Conservation (phyloP, 2,797 vertebrate species). For the Danio aesculapii region DNA sequence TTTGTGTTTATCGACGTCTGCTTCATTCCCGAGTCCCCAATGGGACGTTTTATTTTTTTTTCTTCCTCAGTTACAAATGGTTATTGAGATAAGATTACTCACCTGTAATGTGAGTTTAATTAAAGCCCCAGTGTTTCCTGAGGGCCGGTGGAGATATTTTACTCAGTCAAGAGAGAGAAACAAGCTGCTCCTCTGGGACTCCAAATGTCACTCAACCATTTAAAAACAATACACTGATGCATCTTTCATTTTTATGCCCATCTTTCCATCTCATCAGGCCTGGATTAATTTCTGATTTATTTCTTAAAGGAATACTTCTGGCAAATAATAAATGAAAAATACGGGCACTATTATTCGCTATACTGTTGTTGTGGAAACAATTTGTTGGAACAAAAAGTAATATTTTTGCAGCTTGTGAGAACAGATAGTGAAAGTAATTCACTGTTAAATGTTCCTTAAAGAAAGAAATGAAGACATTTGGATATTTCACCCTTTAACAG, state of each 20-base stretch:
- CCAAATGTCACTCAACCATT: conserved; percentile 35
- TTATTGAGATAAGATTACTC: conserved; percentile 48
- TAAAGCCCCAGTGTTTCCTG: conserved; percentile 44
- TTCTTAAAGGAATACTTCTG: conserved; percentile 8
- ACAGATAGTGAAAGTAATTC: background rate
- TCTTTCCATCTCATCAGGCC: conserved; percentile 9
- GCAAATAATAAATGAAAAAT: background rate
- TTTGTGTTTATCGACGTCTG: background rate
- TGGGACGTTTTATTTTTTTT: background rate
- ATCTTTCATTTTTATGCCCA: conserved; percentile 7
- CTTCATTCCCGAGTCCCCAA: background rate
- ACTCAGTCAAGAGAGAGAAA: conserved; percentile 15
- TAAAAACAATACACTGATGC: background rate
- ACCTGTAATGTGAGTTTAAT: conserved; percentile 53
- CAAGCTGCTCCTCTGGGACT: background rate
- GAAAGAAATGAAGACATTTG: too few species aligned
- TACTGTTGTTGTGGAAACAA: background rate
- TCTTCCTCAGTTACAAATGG: conserved; percentile 42
- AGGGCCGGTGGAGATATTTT: conserved; percentile 1
- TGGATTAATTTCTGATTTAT: background rate
- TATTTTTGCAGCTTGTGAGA: background rate
- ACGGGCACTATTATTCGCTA: background rate
- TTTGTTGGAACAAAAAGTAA: background rate
- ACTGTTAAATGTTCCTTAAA: too few species aligned
- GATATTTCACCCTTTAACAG: too few species aligned